These are phyloP conservation scores for Mystacides longicornis DNA, from an alignment of 2,888 invertebrate genomes.

Conservation along the genomic window DNA sequence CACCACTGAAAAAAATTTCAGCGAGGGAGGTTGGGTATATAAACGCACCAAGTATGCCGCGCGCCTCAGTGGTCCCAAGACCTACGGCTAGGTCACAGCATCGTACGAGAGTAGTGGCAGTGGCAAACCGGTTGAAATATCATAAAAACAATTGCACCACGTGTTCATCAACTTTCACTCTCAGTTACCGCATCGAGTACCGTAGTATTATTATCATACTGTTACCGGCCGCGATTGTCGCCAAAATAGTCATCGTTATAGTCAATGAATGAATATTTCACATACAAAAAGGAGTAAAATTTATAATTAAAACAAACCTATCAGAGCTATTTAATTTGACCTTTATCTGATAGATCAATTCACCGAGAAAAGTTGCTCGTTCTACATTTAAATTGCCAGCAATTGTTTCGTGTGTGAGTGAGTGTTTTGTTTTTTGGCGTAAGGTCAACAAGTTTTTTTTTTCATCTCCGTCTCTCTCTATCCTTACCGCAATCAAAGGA, in stretches of 20 bases:
- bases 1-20: slow-evolving; percentile 1
- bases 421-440: no score
- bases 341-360: background rate
- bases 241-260: background rate
- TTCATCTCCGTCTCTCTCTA: background rate
- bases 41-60: slow-evolving; percentile 36
- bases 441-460: background rate
- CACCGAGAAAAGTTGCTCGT: background rate
- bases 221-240: background rate
- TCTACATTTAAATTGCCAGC: background rate
- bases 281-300: background rate
- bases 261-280: background rate
- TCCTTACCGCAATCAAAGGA: background rate
- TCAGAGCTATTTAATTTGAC: background rate
- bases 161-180: slow-evolving; percentile 13
- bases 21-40: slow-evolving; percentile 27
- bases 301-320: background rate
- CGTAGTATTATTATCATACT: background rate
- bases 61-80: slow-evolving; percentile 42
- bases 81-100: slow-evolving; percentile 38
- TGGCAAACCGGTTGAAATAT: slow-evolving; percentile 25
- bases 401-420: no score
- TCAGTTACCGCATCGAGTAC: background rate
- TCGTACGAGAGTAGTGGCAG: slow-evolving; percentile 33
- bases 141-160: slow-evolving; percentile 8